A percentile compares a stretch with the other conserved stretches of the same genome.
phyloP scores from a whole-genome alignment of 2,797 vertebrate genomes.

The Pelobates cultripes region DNA sequence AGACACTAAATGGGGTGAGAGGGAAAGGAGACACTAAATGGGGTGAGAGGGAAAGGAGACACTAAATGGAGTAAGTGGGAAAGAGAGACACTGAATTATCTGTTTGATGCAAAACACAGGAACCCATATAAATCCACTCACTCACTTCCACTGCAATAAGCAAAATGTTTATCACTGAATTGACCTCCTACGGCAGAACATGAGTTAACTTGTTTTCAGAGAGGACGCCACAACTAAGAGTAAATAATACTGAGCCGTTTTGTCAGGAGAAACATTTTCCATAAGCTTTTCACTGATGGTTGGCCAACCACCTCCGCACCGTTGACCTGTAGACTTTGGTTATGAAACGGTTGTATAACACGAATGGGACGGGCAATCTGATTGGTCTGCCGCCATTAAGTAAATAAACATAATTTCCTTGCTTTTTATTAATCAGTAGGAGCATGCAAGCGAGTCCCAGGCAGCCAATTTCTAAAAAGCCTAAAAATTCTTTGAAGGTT shows the following conservation, averaged over 20 bases:
- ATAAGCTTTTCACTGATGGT: neutral
- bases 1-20: no score
- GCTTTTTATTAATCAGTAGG: neutral
- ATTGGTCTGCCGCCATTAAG: slow-evolving; percentile 16
- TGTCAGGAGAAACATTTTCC: neutral
- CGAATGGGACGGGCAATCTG: slow-evolving; percentile 19
- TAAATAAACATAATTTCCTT: slow-evolving; percentile 38
- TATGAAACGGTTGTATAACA: slow-evolving; percentile 8
- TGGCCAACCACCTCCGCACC: neutral
- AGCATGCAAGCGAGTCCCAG: neutral
- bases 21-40: no score
- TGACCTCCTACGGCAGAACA: neutral
- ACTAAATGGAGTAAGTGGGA: no score
- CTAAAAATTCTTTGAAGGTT: neutral
- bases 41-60: no score
- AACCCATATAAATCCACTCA: no score
- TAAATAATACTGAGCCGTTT: neutral
- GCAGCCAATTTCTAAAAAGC: neutral
- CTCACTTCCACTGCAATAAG: neutral
- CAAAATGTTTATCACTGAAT: neutral
- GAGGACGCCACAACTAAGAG: no score
- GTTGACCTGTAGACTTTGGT: neutral
- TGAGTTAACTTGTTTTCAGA: neutral
- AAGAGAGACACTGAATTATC: no score
- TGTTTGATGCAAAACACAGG: no score